phyloP scores from a whole-genome alignment of 2,888 invertebrate genomes.

The Gisinianus flammeolus region DNA sequence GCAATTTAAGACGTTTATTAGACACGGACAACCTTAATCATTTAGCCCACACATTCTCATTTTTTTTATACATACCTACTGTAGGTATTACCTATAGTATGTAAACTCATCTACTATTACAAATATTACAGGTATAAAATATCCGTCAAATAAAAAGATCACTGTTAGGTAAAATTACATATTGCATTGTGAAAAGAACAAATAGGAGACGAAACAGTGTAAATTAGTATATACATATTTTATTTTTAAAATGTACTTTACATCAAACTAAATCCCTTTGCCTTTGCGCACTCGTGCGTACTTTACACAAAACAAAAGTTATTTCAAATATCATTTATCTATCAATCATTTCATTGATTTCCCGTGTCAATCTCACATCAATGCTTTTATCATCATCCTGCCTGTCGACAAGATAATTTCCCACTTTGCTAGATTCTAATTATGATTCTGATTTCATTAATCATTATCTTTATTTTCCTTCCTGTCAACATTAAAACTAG shows the following conservation, averaged over 20 bases:
- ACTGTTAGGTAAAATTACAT: no score
- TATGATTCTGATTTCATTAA: background rate
- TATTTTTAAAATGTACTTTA: no score
- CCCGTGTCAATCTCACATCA: conserved; percentile 1
- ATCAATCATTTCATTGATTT: conserved; percentile 11
- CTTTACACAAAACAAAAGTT: no score
- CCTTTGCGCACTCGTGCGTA: no score
- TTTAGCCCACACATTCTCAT: no score
- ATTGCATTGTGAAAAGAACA: background rate
- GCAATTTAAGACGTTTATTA: background rate
- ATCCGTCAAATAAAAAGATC: no score
- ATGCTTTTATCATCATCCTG: background rate
- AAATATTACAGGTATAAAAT: no score
- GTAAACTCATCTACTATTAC: background rate
- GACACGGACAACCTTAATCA: background rate
- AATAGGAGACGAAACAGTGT: background rate
- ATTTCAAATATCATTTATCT: background rate
- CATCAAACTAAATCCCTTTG: no score
- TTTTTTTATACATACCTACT: no score
- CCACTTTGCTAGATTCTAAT: conserved; percentile 2
- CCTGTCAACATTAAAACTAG: background rate
- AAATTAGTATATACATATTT: no score
- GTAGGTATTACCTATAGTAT: no score
- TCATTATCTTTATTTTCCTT: background rate
- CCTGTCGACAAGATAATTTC: background rate